phyloP scores from a whole-genome alignment of 2,888 invertebrate genomes.

The Orthonychiurus folsomi region DNA sequence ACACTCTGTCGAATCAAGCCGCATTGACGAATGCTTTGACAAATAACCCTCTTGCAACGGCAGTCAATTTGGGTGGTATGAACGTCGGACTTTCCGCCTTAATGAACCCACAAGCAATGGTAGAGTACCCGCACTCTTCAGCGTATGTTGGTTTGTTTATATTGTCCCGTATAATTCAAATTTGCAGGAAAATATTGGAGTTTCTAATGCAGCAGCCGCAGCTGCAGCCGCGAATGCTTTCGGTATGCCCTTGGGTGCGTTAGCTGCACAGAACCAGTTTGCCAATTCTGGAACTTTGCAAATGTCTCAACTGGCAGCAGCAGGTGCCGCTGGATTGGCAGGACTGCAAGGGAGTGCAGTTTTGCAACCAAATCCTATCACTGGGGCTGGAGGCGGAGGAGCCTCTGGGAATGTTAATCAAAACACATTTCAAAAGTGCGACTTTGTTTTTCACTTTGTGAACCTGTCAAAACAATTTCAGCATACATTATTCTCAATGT shows the following conservation, averaged over 20 bases:
- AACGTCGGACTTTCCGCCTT: constrained; percentile 24
- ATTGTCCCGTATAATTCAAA: too few species aligned
- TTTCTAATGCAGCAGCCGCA: constrained; percentile 18
- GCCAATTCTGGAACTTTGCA: constrained; percentile 41
- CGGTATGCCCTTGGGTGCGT: constrained; percentile 44
- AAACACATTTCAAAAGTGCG: too few species aligned
- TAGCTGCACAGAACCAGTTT: constrained; percentile 42
- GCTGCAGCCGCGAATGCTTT: constrained; percentile 40
- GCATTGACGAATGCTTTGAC: constrained; percentile 22
- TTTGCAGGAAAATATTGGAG: background rate
- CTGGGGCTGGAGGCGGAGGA: constrained; percentile 4
- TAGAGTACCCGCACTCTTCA: constrained; percentile 14
- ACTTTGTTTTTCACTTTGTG: too few species aligned
- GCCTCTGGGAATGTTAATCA: background rate
- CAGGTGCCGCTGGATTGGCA: constrained; percentile 29
- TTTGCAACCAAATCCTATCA: constrained; percentile 12
- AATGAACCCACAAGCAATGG: constrained; percentile 20
- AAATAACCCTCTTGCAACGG: constrained; percentile 19
- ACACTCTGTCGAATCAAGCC: constrained; percentile 24
- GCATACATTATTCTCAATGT: too few species aligned
- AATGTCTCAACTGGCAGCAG: constrained; percentile 38
- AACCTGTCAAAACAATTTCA: too few species aligned
- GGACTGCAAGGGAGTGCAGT: constrained; percentile 22
- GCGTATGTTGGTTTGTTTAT: too few species aligned
- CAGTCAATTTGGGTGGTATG: constrained; percentile 28